A percentile compares a stretch with the other conserved stretches of the same genome.
Evolutionary conservation across 2,888 invertebrate species (phyloP).

Genomic region (Sialis fuliginosa): DNA sequence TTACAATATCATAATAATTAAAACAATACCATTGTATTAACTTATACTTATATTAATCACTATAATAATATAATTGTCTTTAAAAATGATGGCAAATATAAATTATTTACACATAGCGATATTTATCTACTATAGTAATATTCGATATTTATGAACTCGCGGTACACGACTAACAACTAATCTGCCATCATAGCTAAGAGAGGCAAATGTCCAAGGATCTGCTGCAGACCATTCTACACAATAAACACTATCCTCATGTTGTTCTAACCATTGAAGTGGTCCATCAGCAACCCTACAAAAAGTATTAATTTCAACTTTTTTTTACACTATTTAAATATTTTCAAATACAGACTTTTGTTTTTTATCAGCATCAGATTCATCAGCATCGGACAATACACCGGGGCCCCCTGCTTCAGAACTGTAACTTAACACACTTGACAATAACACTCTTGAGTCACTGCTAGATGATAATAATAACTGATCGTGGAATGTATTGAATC

Average conservation of each 20-base stretch:
- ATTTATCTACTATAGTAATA: conserved; percentile 34
- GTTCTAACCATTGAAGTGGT: conserved; percentile 80
- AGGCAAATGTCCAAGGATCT: conserved; percentile 99
- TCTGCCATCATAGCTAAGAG: conserved; percentile 91
- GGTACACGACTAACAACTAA: conserved; percentile 87
- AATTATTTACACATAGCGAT: no score
- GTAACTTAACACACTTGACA: conserved; percentile 74
- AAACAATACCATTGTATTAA: no score
- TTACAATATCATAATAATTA: no score
- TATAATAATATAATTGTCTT: no score
- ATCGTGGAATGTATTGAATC: conserved; percentile 94
- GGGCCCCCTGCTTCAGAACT: conserved; percentile 58
- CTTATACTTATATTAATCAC: no score
- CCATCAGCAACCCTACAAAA: conserved; percentile 57
- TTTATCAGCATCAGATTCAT: conserved; percentile 20
- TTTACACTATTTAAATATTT: conserved; percentile 4
- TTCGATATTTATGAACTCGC: conserved; percentile 85
- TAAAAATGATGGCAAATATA: no score
- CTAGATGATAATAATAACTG: conserved; percentile 86
- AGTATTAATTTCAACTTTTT: conserved; percentile 8
- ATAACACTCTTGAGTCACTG: conserved; percentile 81
- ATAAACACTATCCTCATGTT: conserved; percentile 96
- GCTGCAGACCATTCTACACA: conserved; percentile 93
- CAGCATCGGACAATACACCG: conserved; percentile 29
- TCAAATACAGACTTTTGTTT: neutral